phyloP scores from a whole-genome alignment of 2,888 invertebrate species.

The Melanophora roralis region DNA sequence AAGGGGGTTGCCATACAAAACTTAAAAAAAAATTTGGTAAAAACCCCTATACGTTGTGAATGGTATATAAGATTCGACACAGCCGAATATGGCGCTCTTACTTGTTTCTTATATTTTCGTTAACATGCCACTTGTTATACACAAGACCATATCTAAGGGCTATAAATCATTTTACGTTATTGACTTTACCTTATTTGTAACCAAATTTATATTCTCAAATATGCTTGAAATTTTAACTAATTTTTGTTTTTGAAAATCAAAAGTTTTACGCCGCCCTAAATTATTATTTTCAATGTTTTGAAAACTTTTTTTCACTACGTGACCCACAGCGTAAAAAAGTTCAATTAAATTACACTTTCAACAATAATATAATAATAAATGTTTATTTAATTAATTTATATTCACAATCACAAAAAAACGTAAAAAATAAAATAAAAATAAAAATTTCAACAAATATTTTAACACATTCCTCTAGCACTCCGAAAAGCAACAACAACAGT shows the following conservation, averaged over 20 bases:
- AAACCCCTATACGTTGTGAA: too few relatives aligned
- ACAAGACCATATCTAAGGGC: too few relatives aligned
- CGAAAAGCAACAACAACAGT: background rate
- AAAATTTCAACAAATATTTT: slow-evolving; percentile 3
- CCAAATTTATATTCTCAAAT: background rate
- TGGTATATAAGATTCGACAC: too few relatives aligned
- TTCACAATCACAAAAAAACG: background rate
- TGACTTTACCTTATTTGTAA: background rate
- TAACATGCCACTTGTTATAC: too few relatives aligned
- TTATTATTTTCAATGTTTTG: slow-evolving; percentile 6
- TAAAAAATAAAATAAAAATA: background rate
- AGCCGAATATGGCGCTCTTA: too few relatives aligned
- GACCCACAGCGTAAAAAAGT: slow-evolving; percentile 21
- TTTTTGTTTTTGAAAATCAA: slow-evolving; percentile 24
- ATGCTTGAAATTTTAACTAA: slow-evolving; percentile 11
- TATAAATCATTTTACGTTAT: slow-evolving; percentile 6
- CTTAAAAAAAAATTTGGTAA: too few relatives aligned
- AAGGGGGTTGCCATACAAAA: too few relatives aligned
- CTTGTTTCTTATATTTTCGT: too few relatives aligned
- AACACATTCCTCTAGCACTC: slow-evolving; percentile 12
- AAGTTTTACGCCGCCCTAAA: slow-evolving; percentile 36
- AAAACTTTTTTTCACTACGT: slow-evolving; percentile 39
- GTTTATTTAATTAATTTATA: slow-evolving; percentile 7
- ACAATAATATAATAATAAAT: background rate
- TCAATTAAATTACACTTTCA: slow-evolving; percentile 31